Evolutionary conservation across 2,113 vertebrate species (phyloP), one percentile per base, ranked within the genome.

Genomic region (Acinonyx jubatus): DNA sequence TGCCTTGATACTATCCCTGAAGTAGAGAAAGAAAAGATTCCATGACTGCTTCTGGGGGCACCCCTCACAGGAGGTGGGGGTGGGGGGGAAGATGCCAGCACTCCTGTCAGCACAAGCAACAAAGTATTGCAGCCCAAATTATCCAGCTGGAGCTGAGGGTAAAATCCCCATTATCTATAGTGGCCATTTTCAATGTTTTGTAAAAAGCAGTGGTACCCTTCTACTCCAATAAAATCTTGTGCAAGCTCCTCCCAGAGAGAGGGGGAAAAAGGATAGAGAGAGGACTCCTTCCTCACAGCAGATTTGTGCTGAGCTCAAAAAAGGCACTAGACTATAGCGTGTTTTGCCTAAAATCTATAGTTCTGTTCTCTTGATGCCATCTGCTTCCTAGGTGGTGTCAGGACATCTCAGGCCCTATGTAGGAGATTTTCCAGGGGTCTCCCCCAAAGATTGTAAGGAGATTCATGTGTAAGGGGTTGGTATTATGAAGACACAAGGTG

Each of bases 341-440:
- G 29, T 36, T 13, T 41, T 55, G 27, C 18, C 31, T 13, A 11
- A 50, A 85, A 71, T 27, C 23, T 25, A 18, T 0, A 61, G 45
- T 1, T n/a, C 21, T 3, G 1, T 66, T 87, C 61, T 93, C n/a
- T 82, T 41, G 19, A 25, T 21, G 27, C 3, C 23, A 38, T 11
- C 31, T 48, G 14, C 33, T 78, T 66, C 19, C 80, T 14, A 11
- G 1, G 12, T 27, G 52, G 3, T 23, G 1, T 4, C 10, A 1
- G 0, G 15, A 65, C 2, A 0, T 36, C 50, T 92, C 18, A 1
- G 19, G n/a, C 74, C 38, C 66, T 1, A 4, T 25, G 5, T 0
- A 50, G 29, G 23, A 5, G 29, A 1, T 48, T 63, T 69, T 7
- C 61, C 3, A 16, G 12, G 4, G 33, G 23, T 29, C 18, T 76